Conservation (phyloP, 2,888 invertebrate genomes). For the Agonopterix heracliana region DNA sequence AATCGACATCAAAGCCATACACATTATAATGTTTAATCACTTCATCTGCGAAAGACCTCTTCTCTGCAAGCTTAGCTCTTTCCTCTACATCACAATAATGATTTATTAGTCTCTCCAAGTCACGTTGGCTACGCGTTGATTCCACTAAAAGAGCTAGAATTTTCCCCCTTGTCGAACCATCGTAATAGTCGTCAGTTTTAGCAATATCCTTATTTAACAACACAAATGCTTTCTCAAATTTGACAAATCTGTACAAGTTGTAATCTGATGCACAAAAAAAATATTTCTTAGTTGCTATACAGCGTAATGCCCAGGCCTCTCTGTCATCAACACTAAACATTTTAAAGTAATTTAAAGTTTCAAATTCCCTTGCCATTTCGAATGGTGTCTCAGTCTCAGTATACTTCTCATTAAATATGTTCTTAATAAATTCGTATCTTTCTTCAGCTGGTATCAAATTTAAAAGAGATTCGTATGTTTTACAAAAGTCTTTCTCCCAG, state of each 20-base stretch:
- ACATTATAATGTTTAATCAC: conserved; percentile 29
- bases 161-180: conserved; percentile 23
- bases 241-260: conserved; percentile 41
- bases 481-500: too few relatives aligned
- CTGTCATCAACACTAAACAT: conserved; percentile 19
- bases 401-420: conserved; percentile 23
- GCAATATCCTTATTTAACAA: conserved; percentile 27
- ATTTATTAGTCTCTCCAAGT: conserved; percentile 33
- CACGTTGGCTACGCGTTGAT: conserved; percentile 29
- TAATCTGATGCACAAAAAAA: conserved; percentile 35
- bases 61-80: conserved; percentile 18
- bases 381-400: conserved; percentile 16
- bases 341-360: conserved; percentile 17
- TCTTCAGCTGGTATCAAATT: conserved; percentile 20
- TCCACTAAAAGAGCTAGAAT: conserved; percentile 32
- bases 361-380: conserved; percentile 23
- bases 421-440: conserved; percentile 20
- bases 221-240: conserved; percentile 34
- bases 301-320: conserved; percentile 26
- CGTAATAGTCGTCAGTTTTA: conserved; percentile 24
- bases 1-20: conserved; percentile 35
- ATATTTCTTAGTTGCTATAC: conserved; percentile 23
- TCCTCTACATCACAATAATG: conserved; percentile 33
- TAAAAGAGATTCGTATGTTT: conserved; percentile 14
- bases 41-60: conserved; percentile 25